phyloP scores from a whole-genome alignment of 1,140 invertebrate species.

The Drosophila erecta region DNA sequence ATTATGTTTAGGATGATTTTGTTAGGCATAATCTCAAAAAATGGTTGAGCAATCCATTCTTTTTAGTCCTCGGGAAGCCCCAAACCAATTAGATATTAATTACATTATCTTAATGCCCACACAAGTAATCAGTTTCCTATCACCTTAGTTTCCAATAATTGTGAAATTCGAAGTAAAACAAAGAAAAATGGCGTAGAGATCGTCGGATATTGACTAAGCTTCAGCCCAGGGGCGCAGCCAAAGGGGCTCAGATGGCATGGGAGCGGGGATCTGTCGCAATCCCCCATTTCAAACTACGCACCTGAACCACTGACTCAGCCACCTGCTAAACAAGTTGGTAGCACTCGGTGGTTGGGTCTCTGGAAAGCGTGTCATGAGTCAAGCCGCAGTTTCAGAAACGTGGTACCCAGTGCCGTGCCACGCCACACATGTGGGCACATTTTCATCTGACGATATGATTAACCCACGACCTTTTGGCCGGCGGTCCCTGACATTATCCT shows the following conservation, averaged over 20 bases:
- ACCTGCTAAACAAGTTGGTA: conserved; percentile 64
- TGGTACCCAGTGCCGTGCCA: background rate
- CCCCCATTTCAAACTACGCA: conserved; percentile 11
- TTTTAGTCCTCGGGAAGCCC: background rate
- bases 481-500: conserved; percentile 63
- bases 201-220: conserved; percentile 26
- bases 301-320: conserved; percentile 53
- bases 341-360: conserved; percentile 15
- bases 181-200: conserved; percentile 32
- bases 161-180: conserved; percentile 59
- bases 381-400: conserved; percentile 21
- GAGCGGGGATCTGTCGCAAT: conserved; percentile 18
- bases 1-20: too few species aligned
- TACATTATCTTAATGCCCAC: conserved; percentile 48
- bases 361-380: conserved; percentile 51
- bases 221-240: conserved; percentile 2
- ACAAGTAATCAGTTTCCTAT: conserved; percentile 48
- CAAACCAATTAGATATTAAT: conserved; percentile 11
- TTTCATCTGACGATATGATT: conserved; percentile 8
- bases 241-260: background rate
- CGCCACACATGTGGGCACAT: conserved; percentile 1
- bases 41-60: too few species aligned
- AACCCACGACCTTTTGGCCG: conserved; percentile 51
- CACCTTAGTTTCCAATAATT: conserved; percentile 65
- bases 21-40: too few species aligned